These are phyloP conservation scores for Saturnia japonica DNA, from an alignment of 2,888 invertebrate genomes.

Conservation along the genomic window DNA sequence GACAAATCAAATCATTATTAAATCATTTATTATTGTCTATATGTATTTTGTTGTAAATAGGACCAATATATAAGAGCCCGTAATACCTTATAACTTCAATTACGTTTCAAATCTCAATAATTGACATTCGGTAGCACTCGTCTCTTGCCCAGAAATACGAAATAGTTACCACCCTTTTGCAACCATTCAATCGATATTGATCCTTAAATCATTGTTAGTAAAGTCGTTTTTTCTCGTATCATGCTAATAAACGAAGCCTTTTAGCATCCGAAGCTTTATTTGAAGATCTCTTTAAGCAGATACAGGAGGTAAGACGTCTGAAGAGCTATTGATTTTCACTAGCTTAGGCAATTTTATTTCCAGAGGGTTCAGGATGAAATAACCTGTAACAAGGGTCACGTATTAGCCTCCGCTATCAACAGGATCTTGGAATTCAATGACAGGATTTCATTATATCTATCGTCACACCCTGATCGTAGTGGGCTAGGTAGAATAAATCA, in stretches of 20 bases:
- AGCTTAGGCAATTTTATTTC: constrained; percentile 32
- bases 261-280: constrained; percentile 11
- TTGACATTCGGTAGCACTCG: constrained; percentile 1
- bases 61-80: background rate
- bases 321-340: constrained; percentile 28
- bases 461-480: background rate
- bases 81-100: background rate
- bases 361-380: constrained; percentile 25
- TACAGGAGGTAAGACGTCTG: constrained; percentile 26
- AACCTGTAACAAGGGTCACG: constrained; percentile 26
- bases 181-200: background rate
- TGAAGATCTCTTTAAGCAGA: constrained; percentile 24
- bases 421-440: constrained; percentile 17
- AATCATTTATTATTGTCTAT: background rate
- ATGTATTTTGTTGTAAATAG: background rate
- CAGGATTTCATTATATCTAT: background rate
- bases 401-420: constrained; percentile 20
- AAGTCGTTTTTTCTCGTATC: background rate
- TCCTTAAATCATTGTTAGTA: background rate
- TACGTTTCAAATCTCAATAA: background rate
- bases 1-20: too few relatives aligned
- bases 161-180: background rate
- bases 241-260: background rate
- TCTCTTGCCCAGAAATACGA: background rate
- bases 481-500: background rate